Evolutionary conservation across 2,113 vertebrate genomes (phyloP).

Genomic region (Hyperoodon ampullatus): DNA sequence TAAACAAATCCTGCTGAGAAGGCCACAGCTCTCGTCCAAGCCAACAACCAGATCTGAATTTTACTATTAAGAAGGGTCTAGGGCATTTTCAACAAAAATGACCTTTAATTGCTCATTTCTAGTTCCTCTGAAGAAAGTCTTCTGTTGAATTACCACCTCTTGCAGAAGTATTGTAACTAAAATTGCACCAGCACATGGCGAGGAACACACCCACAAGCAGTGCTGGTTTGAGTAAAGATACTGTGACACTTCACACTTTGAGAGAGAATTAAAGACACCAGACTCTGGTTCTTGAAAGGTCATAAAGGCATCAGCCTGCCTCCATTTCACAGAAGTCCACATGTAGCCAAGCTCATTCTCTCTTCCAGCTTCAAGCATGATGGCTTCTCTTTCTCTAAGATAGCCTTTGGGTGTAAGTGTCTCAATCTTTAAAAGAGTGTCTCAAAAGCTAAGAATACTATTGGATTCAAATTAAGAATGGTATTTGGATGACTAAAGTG

Average conservation of each 20-base stretch:
- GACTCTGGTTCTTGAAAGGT: neutral
- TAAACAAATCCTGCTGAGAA: neutral
- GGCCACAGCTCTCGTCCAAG: neutral
- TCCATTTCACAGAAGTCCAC: neutral
- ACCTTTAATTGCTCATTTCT: neutral
- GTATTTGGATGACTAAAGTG: neutral
- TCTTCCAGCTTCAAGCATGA: neutral
- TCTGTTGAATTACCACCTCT: neutral
- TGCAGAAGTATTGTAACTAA: neutral
- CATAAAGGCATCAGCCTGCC: neutral
- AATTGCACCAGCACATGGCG: neutral
- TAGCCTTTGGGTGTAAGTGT: neutral
- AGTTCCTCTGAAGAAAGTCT: neutral
- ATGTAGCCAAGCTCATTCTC: too few species aligned
- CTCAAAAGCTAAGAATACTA: neutral
- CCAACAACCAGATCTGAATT: neutral
- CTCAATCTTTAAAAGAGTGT: neutral
- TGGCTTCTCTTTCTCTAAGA: neutral
- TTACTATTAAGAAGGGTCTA: neutral
- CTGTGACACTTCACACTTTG: neutral
- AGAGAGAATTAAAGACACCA: neutral
- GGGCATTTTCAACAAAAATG: neutral
- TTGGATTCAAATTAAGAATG: neutral
- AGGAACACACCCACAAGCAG: neutral
- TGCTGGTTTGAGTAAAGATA: neutral